Conservation (phyloP, 1,140 invertebrate genomes). For the Carposina sasakii region DNA sequence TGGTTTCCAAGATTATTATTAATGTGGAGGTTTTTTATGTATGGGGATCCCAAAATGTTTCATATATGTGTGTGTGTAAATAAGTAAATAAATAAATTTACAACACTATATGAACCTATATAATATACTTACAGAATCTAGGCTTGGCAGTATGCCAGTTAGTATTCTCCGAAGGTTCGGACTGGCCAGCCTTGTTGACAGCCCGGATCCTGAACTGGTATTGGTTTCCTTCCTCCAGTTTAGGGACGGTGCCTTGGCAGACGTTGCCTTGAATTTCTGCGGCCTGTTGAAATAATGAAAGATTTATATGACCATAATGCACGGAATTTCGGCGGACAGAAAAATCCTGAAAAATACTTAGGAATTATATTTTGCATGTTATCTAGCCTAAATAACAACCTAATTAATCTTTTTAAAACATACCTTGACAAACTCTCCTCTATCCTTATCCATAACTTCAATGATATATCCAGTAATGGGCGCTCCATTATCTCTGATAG, state of each 20-base stretch:
- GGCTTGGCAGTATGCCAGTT: conserved; percentile 97
- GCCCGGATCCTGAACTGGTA: conserved; percentile 97
- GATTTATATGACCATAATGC: not conserved
- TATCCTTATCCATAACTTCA: conserved; percentile 75
- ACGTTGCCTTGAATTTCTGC: conserved; percentile 84
- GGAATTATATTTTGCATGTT: not conserved
- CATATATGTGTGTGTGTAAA: too few relatives aligned
- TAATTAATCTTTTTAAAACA: conserved; percentile 5
- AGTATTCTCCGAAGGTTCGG: conserved; percentile 95
- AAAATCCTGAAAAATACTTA: not conserved
- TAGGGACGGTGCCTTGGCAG: conserved; percentile 88
- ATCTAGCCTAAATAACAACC: not conserved
- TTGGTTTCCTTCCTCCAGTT: conserved; percentile 94
- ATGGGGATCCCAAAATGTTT: too few relatives aligned
- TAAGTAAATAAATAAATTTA: too few relatives aligned
- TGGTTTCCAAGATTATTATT: too few relatives aligned
- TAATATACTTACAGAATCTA: conserved; percentile 82
- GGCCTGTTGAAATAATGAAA: conserved; percentile 74
- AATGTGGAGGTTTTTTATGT: too few relatives aligned
- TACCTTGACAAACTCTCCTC: conserved; percentile 75
- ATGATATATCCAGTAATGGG: conserved; percentile 97
- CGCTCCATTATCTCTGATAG: conserved; percentile 95
- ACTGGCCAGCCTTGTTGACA: conserved; percentile 95
- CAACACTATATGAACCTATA: too few relatives aligned
- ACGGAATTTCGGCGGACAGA: not conserved